A percentile compares a stretch with the other conserved stretches of the same genome.
These are phyloP conservation scores for Limnephilus rhombicus DNA, from an alignment of 2,888 invertebrate genomes.

Conservation along the genomic window DNA sequence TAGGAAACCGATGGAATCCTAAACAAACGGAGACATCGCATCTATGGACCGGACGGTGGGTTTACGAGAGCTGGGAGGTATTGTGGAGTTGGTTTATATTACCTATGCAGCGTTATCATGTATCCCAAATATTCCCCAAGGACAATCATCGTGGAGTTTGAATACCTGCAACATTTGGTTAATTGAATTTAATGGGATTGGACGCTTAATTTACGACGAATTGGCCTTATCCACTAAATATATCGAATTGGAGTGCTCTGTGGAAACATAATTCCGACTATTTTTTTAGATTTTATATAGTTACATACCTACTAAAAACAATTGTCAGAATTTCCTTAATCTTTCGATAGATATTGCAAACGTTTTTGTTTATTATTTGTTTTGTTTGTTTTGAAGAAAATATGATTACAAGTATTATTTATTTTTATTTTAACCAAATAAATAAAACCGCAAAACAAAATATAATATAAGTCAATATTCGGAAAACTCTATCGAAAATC, in stretches of 20 bases:
- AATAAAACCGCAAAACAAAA: too few relatives aligned
- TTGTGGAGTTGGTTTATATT: not conserved
- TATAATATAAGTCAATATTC: too few relatives aligned
- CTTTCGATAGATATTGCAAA: too few relatives aligned
- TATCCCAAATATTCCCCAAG: slow-evolving; percentile 8
- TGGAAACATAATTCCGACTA: not conserved
- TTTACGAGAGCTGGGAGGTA: not conserved
- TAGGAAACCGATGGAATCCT: slow-evolving; percentile 40
- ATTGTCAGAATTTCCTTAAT: too few relatives aligned
- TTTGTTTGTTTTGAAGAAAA: too few relatives aligned
- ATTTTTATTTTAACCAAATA: too few relatives aligned
- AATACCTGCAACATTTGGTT: slow-evolving; percentile 26
- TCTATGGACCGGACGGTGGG: not conserved
- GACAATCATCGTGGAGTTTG: not conserved
- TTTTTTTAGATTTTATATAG: not conserved
- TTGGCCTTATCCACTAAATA: not conserved
- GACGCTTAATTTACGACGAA: not conserved
- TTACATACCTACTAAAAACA: not conserved
- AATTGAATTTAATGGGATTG: slow-evolving; percentile 19
- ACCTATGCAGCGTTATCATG: not conserved
- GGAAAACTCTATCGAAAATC: too few relatives aligned
- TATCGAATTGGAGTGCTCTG: not conserved
- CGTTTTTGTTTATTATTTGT: too few relatives aligned
- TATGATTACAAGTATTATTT: too few relatives aligned
- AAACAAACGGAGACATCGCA: slow-evolving; percentile 46